phyloP scores from a whole-genome alignment of 2,888 invertebrate genomes.

The Hirtodrosophila cameraria region DNA sequence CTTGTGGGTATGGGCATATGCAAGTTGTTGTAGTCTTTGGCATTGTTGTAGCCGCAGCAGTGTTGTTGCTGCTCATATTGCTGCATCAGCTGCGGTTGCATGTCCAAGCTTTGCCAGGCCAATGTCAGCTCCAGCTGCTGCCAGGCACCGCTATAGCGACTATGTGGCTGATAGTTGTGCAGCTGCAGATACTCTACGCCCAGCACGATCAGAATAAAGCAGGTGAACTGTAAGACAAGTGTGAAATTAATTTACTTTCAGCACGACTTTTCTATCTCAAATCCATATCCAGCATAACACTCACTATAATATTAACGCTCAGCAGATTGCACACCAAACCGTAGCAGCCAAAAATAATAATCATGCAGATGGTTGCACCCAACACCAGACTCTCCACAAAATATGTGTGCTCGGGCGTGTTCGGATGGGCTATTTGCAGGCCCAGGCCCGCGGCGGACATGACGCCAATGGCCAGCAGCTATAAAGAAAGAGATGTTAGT shows the following conservation, averaged over 20 bases:
- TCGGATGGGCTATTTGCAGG: constrained; percentile 69
- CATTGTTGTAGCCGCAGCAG: constrained; percentile 72
- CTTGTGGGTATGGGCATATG: constrained; percentile 65
- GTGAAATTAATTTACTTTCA: too few species aligned
- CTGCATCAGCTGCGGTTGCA: constrained; percentile 64
- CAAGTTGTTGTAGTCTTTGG: constrained; percentile 66
- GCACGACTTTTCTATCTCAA: too few species aligned
- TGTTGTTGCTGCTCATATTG: constrained; percentile 58
- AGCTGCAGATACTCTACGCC: constrained; percentile 77
- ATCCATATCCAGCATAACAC: constrained; percentile 37
- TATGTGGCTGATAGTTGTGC: constrained; percentile 67
- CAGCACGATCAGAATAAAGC: constrained; percentile 72
- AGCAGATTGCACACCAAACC: constrained; percentile 72
- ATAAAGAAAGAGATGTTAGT: background rate
- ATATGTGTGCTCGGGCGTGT: constrained; percentile 78
- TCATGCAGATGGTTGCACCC: constrained; percentile 74
- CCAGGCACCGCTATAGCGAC: constrained; percentile 54
- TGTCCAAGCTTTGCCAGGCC: constrained; percentile 69
- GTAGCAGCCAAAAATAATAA: constrained; percentile 79
- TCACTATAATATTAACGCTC: constrained; percentile 74
- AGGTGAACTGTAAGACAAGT: constrained; percentile 60
- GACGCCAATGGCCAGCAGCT: constrained; percentile 74
- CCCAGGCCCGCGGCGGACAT: constrained; percentile 69
- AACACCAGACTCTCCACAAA: constrained; percentile 76
- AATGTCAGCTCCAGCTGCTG: constrained; percentile 61